Evolutionary conservation across 92 coral and sea anemone genomes (phyloP).

Genomic region (Pocillopora grandis): DNA sequence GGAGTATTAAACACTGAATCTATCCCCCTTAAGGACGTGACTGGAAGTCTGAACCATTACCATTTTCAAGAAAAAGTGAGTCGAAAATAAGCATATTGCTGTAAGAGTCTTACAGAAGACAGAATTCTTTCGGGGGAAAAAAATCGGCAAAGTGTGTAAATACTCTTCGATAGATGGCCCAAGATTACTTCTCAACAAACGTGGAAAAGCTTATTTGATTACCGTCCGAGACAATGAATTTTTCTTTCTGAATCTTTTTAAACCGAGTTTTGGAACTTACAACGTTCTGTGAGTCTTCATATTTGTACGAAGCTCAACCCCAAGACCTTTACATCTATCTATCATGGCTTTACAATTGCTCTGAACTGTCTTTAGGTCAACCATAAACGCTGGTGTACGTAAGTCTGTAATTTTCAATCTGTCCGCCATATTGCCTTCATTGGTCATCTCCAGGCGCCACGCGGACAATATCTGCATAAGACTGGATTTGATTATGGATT

Average conservation of each 20-base stretch:
- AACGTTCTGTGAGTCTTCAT: conserved; percentile 90
- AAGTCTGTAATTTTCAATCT: conserved; percentile 35
- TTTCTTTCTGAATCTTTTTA: background rate
- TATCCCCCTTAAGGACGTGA: too few species aligned
- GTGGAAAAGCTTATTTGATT: too few species aligned
- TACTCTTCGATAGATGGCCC: too few species aligned
- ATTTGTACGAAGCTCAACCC: conserved; percentile 77
- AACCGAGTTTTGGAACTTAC: conserved; percentile 41
- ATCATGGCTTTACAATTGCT: conserved; percentile 82
- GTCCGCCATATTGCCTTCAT: background rate
- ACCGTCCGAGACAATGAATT: background rate
- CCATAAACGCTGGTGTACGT: conserved; percentile 82
- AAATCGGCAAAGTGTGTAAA: too few species aligned
- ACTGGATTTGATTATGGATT: conserved; percentile 25
- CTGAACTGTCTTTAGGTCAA: conserved; percentile 67
- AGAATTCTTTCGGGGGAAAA: too few species aligned
- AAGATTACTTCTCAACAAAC: too few species aligned
- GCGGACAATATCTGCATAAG: background rate
- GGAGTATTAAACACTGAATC: too few species aligned
- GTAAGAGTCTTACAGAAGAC: too few species aligned
- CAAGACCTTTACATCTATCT: conserved; percentile 68
- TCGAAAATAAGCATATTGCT: too few species aligned
- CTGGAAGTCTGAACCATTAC: too few species aligned
- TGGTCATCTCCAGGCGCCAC: background rate
- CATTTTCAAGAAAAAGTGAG: too few species aligned